phyloP scores from a whole-genome alignment of 2,888 invertebrate genomes.

The Tipula unca region DNA sequence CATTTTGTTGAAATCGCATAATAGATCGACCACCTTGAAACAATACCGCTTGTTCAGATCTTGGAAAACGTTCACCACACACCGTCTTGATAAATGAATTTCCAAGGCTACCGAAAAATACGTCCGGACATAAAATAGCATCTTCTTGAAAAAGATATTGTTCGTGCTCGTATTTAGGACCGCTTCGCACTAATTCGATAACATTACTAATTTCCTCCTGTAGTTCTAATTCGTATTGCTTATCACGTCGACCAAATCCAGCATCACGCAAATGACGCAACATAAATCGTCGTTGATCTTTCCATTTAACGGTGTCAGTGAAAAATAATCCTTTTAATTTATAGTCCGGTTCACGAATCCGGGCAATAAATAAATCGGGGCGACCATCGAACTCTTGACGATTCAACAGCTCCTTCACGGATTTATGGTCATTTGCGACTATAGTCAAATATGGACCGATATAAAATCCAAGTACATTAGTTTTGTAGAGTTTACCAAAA shows the following conservation, averaged over 20 bases:
- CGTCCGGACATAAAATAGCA: slow-evolving; percentile 44
- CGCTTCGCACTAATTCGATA: slow-evolving; percentile 43
- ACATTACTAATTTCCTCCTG: slow-evolving; percentile 43
- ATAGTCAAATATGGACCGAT: slow-evolving; percentile 46
- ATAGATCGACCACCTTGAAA: slow-evolving; percentile 36
- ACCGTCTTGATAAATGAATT: slow-evolving; percentile 52
- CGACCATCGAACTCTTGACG: slow-evolving; percentile 58
- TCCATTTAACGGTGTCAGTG: slow-evolving; percentile 55
- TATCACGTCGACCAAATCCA: slow-evolving; percentile 57
- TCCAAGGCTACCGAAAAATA: slow-evolving; percentile 46
- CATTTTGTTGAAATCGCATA: slow-evolving; percentile 47
- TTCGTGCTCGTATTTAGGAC: slow-evolving; percentile 43
- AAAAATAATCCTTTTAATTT: slow-evolving; percentile 52
- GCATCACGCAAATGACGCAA: slow-evolving; percentile 56
- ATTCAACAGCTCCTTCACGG: slow-evolving; percentile 49
- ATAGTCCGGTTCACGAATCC: slow-evolving; percentile 44
- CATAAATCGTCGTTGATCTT: slow-evolving; percentile 56
- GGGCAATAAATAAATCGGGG: slow-evolving; percentile 42
- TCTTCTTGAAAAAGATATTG: slow-evolving; percentile 35
- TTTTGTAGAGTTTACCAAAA: slow-evolving; percentile 49
- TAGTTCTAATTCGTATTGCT: slow-evolving; percentile 45
- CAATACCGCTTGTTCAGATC: slow-evolving; percentile 45
- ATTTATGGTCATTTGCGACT: slow-evolving; percentile 46
- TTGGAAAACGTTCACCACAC: slow-evolving; percentile 44
- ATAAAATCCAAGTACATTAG: slow-evolving; percentile 49